Percentiles rank a stretch among this genome's conserved stretches.
Evolutionary conservation across 1,140 invertebrate species (phyloP).

Genomic region (Ptiloglossa arizonensis): DNA sequence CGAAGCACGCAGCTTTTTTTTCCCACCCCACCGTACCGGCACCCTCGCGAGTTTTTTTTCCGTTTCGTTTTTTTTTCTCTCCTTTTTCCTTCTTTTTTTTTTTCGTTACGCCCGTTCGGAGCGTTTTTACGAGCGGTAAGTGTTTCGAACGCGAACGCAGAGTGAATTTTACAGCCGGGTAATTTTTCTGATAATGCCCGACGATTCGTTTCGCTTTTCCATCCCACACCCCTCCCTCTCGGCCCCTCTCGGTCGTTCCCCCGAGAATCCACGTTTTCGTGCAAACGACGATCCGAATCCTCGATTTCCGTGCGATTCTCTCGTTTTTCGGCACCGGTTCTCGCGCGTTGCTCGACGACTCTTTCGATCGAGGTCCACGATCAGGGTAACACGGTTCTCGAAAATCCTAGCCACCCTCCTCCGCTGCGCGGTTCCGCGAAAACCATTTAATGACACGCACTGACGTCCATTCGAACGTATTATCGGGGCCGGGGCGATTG

Average conservation of each 20-base stretch:
- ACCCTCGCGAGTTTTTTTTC: too few species aligned
- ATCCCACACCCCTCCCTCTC: background rate
- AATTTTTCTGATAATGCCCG: conserved; percentile 60
- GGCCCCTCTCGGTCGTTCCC: too few species aligned
- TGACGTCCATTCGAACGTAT: conserved; percentile 61
- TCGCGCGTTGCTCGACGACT: too few species aligned
- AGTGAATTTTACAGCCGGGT: conserved; percentile 61
- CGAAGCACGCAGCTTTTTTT: conserved; percentile 37
- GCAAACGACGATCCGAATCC: background rate
- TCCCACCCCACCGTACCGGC: background rate
- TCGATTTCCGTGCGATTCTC: too few species aligned
- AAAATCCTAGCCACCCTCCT: conserved; percentile 47
- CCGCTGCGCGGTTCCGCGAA: too few species aligned
- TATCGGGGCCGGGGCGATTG: conserved; percentile 61
- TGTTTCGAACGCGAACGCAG: conserved; percentile 50
- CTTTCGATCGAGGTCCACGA: too few species aligned
- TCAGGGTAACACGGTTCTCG: background rate
- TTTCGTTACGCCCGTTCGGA: conserved; percentile 35
- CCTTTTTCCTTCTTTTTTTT: background rate
- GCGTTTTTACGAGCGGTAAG: conserved; percentile 60
- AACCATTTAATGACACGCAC: conserved; percentile 63
- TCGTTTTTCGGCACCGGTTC: too few species aligned
- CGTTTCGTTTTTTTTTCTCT: too few species aligned
- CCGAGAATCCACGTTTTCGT: too few species aligned
- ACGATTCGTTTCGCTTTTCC: conserved; percentile 50